phyloP scores from a whole-genome alignment of 2,113 vertebrate genomes.

The Chaetodon trifascialis region DNA sequence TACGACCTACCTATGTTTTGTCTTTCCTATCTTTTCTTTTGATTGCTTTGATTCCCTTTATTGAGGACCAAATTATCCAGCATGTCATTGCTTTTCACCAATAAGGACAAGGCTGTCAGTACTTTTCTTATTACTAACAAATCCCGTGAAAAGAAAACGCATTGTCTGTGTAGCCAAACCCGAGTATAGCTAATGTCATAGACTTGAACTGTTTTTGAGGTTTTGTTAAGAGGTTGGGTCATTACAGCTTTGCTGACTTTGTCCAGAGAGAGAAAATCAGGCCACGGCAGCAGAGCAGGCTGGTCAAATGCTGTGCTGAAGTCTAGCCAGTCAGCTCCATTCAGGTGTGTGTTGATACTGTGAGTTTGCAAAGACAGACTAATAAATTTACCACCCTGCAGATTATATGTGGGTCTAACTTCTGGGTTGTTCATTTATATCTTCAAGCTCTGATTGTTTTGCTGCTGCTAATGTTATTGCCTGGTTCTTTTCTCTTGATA shows the following conservation, averaged over 20 bases:
- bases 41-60: neutral
- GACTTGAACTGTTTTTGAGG: neutral
- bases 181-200: neutral
- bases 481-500: neutral
- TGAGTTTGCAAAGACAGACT: neutral
- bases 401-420: constrained; percentile 1
- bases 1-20: neutral
- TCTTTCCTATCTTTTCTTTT: neutral
- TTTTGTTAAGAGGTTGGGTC: constrained; percentile 25
- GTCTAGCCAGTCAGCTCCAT: too few relatives aligned
- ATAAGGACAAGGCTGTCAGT: neutral
- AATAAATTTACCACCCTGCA: neutral
- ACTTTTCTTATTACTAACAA: neutral
- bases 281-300: neutral
- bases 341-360: neutral
- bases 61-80: neutral
- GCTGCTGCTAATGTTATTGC: neutral
- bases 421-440: constrained; percentile 14
- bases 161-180: neutral
- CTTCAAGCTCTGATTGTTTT: constrained; percentile 10
- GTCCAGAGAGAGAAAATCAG: constrained; percentile 1
- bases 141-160: neutral
- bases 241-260: neutral
- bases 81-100: neutral
- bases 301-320: neutral